A percentile compares a stretch with the other conserved stretches of the same genome.
Evolutionary conservation across 1,140 invertebrate species (phyloP).

Genomic region (Gonioctena quinquepunctata): DNA sequence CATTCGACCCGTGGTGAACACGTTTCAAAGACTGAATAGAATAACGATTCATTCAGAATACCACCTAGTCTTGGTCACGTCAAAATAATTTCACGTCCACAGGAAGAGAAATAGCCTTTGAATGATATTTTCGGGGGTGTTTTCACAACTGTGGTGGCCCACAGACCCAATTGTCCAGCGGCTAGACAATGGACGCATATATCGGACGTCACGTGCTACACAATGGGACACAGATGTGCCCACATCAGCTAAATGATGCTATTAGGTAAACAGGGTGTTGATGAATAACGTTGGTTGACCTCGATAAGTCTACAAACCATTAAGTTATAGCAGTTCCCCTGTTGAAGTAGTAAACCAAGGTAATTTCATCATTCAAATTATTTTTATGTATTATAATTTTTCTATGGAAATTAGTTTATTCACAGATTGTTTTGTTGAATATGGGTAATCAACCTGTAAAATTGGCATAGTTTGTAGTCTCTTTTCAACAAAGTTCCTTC

Average conservation of each 20-base stretch:
- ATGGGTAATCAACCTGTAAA: too few species aligned
- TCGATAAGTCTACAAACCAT: too few species aligned
- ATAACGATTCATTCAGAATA: neutral
- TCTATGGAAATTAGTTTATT: too few species aligned
- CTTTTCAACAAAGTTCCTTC: too few species aligned
- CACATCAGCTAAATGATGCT: neutral
- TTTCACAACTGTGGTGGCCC: slow-evolving; percentile 34
- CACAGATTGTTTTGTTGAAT: too few species aligned
- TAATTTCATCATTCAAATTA: too few species aligned
- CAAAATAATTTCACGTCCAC: slow-evolving; percentile 5
- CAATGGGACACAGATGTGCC: slow-evolving; percentile 2
- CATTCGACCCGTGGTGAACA: neutral
- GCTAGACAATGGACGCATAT: slow-evolving; percentile 8
- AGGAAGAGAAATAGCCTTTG: slow-evolving; percentile 27
- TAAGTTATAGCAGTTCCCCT: too few species aligned
- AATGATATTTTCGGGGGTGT: slow-evolving; percentile 28
- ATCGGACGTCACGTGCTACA: slow-evolving; percentile 8
- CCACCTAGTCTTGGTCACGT: neutral
- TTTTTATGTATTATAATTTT: too few species aligned
- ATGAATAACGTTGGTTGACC: neutral
- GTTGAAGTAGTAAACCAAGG: too few species aligned
- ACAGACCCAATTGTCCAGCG: slow-evolving; percentile 26
- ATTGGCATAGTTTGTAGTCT: too few species aligned
- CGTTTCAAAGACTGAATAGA: neutral
- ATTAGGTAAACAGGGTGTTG: neutral